Evolutionary conservation across 92 coral and sea anemone genomes (phyloP), one percentile per base, ranked within the genome.

Genomic region (Anthopleura xanthogrammica): DNA sequence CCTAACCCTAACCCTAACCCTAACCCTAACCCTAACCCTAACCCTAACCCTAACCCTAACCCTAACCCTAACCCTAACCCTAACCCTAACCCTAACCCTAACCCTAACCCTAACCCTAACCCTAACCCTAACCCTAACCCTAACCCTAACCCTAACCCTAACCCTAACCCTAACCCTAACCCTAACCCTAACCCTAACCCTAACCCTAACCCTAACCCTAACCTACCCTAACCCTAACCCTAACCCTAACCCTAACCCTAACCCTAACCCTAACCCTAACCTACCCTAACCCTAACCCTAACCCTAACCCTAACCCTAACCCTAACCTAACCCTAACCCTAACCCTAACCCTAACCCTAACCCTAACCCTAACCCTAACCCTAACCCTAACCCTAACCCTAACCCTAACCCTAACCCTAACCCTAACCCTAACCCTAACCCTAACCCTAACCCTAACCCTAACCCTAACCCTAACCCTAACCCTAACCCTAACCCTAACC

Each of bases 21-120:
- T 70, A 82, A 82, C 85, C 85, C 85, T 82, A 82, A 82, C 77
- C 85, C 85, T 80, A 80, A 80, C 83, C 85, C 79, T 70, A 82
- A 82, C 85, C 85, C 85, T 83, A 83, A 83, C 71, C 80, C 87
- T 81, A 66, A 81, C 78, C 81, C 70, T 58, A 75, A 83, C 72
- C 82, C 87, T 83, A 76, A 83, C 83, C 82, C 87, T 83, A 83
- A 77, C 87, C 82, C 87, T 83, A 83, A 83, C 75, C 75, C 87
- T 83, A 83, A 83, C 83, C 82, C 83, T 76, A 83, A 83, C 83
- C 82, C 87, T 83, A 76, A 77, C 83, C 82, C 87, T 83, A 76
- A 55, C 75, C 75, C 86, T 83, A 83, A 83, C 82, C 82, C 87
- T 77, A 83, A 83, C 87, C 75, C 87, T 77, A 83, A 83, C 87